phyloP scores from a whole-genome alignment of 1,140 invertebrate genomes.

The Diabrotica undecimpunctata region DNA sequence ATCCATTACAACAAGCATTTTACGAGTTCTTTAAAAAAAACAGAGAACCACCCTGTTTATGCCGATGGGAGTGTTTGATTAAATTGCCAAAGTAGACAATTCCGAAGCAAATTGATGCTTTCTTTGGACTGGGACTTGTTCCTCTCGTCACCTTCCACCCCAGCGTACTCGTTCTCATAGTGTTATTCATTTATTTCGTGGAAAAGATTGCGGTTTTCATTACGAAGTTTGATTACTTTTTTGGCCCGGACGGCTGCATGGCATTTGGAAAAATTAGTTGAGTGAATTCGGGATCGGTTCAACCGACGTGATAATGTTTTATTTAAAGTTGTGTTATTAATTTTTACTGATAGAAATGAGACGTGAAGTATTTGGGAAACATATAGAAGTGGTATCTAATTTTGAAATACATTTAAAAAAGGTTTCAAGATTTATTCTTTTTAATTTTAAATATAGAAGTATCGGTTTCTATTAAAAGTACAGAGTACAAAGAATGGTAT shows the following conservation, averaged over 20 bases:
- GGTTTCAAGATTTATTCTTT: too few species aligned
- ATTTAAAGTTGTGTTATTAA: too few species aligned
- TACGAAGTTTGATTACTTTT: constrained; percentile 16
- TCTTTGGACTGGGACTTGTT: neutral
- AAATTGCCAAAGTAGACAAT: constrained; percentile 14
- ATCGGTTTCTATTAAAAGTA: too few species aligned
- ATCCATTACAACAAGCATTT: too few species aligned
- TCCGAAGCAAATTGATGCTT: constrained; percentile 9
- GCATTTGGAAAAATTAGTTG: neutral
- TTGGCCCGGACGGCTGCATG: neutral
- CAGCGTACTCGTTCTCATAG: neutral
- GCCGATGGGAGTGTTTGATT: constrained; percentile 11
- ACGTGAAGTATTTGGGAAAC: too few species aligned
- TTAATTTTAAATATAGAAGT: too few species aligned
- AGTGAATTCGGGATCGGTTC: neutral
- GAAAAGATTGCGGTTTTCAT: constrained; percentile 15
- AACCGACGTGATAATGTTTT: too few species aligned
- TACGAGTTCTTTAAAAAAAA: too few species aligned
- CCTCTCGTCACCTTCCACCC: constrained; percentile 8
- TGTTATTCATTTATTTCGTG: constrained; percentile 9
- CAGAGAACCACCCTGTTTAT: neutral
- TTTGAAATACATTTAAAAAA: too few species aligned
- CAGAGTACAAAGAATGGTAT: too few species aligned
- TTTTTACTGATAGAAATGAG: too few species aligned
- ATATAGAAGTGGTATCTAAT: too few species aligned